Evolutionary conservation across 2,797 vertebrate genomes (phyloP), one percentile per base, ranked within the genome.

Genomic region (Gymnothorax javanicus): DNA sequence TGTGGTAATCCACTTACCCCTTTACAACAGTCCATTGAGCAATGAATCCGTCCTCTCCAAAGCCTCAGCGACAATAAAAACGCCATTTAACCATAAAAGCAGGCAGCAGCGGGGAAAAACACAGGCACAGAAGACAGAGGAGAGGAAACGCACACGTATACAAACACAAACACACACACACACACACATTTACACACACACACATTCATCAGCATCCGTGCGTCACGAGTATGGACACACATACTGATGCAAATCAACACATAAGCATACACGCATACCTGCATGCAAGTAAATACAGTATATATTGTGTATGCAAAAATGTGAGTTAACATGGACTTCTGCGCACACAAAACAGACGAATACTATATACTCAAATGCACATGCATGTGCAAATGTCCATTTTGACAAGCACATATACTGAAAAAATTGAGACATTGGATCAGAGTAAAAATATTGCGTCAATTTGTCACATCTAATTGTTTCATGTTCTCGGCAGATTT

Each of bases 11-110:
- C 91, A 89, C 90, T 92, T 91, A 92, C 85, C 84, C 23, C 89
- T 93, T 93, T 91, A 93, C 90, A 92, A 91, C 89, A 91, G 89
- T 89, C 90, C 81, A 82, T 91, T 92, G 92, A 91, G 91, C 92
- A 93, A 92, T 92, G 91, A 91, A 93, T 84, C 83, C 89, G 84
- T 86, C 86, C 82, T 57, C 88, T 82, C 62, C 92, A 90, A 91
- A 90, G 90, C 87, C 90, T 90, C 89, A 89, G 91, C 91, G 89
- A 93, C 92, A 92, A 91, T 92, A 92, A 92, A 93, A 92, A 85
- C 87, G 88, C 89, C 88, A 89, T 93, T 91, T 92, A 90, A 91
- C 90, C 86, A 84, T 88, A 85, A 90, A 91, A 92, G 88, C 92
- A 93, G 89, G 91, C 91, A 89, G 89, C 88, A 60, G 84, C 84